Evolutionary conservation across 1,140 invertebrate species (phyloP), one percentile per base, ranked within the genome.

Genomic region (Parasteatoda tepidariorum): DNA sequence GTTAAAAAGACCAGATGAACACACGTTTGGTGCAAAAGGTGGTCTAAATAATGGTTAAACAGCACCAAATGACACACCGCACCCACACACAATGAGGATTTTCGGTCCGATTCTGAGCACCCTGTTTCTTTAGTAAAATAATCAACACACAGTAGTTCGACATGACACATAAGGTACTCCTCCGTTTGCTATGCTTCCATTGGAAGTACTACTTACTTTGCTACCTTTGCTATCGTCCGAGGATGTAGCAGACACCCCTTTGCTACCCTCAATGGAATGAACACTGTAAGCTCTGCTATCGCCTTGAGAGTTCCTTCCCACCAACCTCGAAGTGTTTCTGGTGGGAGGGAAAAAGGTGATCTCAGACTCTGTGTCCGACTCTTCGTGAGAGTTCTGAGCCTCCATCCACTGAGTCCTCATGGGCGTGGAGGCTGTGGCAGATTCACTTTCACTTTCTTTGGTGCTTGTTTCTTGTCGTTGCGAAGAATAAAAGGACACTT

Each of bases 381-480:
- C 75, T 15, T 86, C 81, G 61, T 64, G 64, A 34, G 62, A 48
- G 26, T 84, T 73, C 55, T 71, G 66, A 28, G 84, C 67, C 13
- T 83, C 71, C 30, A 71, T 33, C 38, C 74, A 66, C 22, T 38
- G 31, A 13, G 64, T 61, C 13, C 64, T 61, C 38, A 86, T 83
- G 1, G 85, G 84, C 15, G 86, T 86, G 11, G 84, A 76, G 3
- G 85, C 83, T 33, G 85, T 85, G 24, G 81, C 83, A 11, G 75
- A 66, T 3, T 84, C 81, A 18, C 55, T 79, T 24, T 74, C 71
- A 30, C 84, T 64, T 31, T 86, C 71, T 18, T 83, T 84, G 28
- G 73, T 89, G 74, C 91, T 86, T 3, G 90, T 90, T 81, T 92
- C 92, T 9, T 89, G 87, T 96, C 85, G 90, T 89, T 41, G 88